These are phyloP conservation scores for Ommatoiulus sabulosus DNA, from an alignment of 2,888 invertebrate species.

Conservation along the genomic window DNA sequence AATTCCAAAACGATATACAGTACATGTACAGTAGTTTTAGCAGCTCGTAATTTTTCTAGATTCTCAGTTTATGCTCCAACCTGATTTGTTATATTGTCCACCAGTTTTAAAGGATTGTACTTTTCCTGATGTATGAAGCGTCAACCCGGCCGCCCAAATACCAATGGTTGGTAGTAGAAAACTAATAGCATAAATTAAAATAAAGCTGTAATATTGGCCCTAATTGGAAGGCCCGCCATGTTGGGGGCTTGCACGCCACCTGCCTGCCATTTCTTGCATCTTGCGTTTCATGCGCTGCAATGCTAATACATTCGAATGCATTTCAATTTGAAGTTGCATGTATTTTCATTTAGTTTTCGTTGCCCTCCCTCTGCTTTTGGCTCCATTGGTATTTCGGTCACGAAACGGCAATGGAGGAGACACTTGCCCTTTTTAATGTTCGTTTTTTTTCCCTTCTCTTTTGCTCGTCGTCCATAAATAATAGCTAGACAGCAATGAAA, in stretches of 20 bases:
- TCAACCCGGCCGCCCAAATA: too few relatives aligned
- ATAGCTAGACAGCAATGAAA: conserved; percentile 16
- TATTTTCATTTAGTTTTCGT: neutral
- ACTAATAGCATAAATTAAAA: too few relatives aligned
- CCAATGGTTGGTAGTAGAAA: too few relatives aligned
- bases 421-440: conserved; percentile 23
- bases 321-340: neutral
- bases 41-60: too few relatives aligned
- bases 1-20: too few relatives aligned
- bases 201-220: too few relatives aligned
- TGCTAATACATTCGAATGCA: neutral
- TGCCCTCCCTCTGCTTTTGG: neutral
- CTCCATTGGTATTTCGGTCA: neutral
- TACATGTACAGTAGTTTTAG: too few relatives aligned
- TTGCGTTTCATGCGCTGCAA: neutral
- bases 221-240: too few relatives aligned
- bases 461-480: conserved; percentile 9
- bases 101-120: too few relatives aligned
- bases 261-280: neutral
- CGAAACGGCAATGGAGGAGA: conserved; percentile 12
- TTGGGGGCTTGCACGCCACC: neutral
- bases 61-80: too few relatives aligned
- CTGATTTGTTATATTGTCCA: too few relatives aligned
- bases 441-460: neutral
- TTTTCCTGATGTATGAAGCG: too few relatives aligned